A percentile compares a stretch with the other conserved stretches of the same genome.
Conservation (phyloP, 2,113 vertebrate species). For the Cricetomys ansorgei region DNA sequence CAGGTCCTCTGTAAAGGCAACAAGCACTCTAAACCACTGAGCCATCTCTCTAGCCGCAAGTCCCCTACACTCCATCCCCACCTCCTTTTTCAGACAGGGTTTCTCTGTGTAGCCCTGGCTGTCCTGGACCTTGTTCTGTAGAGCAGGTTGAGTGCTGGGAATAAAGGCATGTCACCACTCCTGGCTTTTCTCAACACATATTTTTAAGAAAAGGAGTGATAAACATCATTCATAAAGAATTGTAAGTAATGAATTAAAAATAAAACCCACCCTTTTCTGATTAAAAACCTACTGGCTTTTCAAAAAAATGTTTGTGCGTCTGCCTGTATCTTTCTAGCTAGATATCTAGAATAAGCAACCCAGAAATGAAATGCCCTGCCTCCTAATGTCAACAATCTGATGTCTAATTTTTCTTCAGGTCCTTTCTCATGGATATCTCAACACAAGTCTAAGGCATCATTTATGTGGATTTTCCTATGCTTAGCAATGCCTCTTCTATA, state of each 20-base stretch:
- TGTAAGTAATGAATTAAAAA: neutral
- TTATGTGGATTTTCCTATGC: neutral
- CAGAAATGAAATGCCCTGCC: constrained; percentile 11
- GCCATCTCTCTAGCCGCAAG: no score
- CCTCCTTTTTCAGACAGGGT: no score
- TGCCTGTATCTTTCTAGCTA: neutral
- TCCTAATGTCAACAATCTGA: neutral
- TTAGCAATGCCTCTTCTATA: constrained; percentile 2
- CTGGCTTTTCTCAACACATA: neutral
- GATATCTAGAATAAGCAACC: neutral
- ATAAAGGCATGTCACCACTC: neutral
- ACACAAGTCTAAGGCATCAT: neutral
- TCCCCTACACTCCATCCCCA: no score
- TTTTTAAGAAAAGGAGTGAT: neutral
- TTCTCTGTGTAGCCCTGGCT: neutral
- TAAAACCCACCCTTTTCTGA: neutral
- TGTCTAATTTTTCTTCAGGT: neutral
- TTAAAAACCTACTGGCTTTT: constrained; percentile 25
- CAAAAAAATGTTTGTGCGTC: neutral
- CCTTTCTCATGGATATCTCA: neutral
- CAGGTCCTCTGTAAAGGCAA: neutral
- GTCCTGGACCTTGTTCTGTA: neutral
- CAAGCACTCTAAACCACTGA: neutral
- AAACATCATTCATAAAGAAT: neutral
- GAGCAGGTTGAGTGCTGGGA: neutral